phyloP scores from a whole-genome alignment of 2,113 vertebrate species.

The Ammodytes dubius region DNA sequence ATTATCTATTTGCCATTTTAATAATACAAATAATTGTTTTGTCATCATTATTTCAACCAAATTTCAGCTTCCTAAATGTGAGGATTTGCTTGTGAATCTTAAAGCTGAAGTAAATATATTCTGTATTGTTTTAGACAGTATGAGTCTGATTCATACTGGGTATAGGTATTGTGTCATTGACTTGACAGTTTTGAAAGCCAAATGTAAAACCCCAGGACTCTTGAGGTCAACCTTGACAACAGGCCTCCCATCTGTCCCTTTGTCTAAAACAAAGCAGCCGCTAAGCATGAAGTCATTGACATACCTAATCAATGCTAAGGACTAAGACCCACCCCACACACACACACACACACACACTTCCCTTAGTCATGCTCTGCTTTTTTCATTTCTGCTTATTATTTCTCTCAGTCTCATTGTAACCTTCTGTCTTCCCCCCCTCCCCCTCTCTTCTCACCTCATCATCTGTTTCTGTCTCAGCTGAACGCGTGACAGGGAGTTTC shows the following conservation, averaged over 20 bases:
- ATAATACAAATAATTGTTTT: too few species aligned
- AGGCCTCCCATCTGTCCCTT: slow-evolving; percentile 18
- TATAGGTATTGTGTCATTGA: background rate
- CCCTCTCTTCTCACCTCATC: slow-evolving; percentile 43
- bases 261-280: slow-evolving; percentile 37
- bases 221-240: slow-evolving; percentile 17
- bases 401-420: slow-evolving; percentile 30
- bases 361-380: background rate
- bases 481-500: slow-evolving; percentile 56
- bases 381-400: slow-evolving; percentile 17
- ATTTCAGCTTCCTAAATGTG: too few species aligned
- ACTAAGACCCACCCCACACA: background rate
- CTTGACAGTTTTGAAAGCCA: slow-evolving; percentile 26
- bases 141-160: background rate
- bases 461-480: slow-evolving; percentile 65
- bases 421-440: slow-evolving; percentile 45
- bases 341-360: too few species aligned
- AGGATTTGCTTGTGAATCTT: background rate
- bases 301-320: background rate
- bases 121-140: background rate
- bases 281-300: slow-evolving; percentile 11
- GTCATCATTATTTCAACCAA: too few species aligned
- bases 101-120: background rate
- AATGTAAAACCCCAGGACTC: slow-evolving; percentile 23
- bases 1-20: too few species aligned